These are phyloP conservation scores for Tinea trinotella DNA, from an alignment of 2,888 invertebrate genomes.

Conservation along the genomic window DNA sequence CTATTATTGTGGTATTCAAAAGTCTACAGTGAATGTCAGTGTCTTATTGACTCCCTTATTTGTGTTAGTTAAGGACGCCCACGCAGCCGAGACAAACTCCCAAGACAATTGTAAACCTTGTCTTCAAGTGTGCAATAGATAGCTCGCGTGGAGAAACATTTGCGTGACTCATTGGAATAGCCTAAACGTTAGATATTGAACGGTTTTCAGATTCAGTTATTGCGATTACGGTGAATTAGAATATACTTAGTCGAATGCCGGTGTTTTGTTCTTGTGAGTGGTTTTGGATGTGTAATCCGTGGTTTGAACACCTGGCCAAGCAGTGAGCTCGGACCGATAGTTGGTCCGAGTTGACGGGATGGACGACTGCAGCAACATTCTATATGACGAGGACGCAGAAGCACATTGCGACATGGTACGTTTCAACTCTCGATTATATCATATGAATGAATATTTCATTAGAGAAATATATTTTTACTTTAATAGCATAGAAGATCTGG, in stretches of 20 bases:
- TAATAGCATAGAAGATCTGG: too few relatives aligned
- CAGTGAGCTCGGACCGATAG: slow-evolving; percentile 38
- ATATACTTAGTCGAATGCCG: slow-evolving; percentile 46
- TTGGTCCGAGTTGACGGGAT: slow-evolving; percentile 45
- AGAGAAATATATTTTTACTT: too few relatives aligned
- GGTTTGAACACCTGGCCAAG: slow-evolving; percentile 29
- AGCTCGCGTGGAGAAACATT: slow-evolving; percentile 28
- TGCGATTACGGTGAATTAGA: neutral
- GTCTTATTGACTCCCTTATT: slow-evolving; percentile 5
- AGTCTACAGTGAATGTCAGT: slow-evolving; percentile 27
- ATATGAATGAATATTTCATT: too few relatives aligned
- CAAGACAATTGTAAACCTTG: slow-evolving; percentile 22
- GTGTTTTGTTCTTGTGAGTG: neutral
- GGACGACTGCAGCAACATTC: slow-evolving; percentile 65
- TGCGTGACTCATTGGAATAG: slow-evolving; percentile 64
- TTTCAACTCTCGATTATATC: too few relatives aligned
- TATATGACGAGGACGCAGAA: slow-evolving; percentile 71
- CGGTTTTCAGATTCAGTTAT: neutral
- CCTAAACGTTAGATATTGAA: slow-evolving; percentile 31
- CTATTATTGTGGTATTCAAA: slow-evolving; percentile 26
- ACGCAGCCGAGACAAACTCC: slow-evolving; percentile 43
- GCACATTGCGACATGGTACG: slow-evolving; percentile 68
- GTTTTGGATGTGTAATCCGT: neutral
- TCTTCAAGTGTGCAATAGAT: slow-evolving; percentile 31
- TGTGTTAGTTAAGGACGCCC: slow-evolving; percentile 55